phyloP scores from a whole-genome alignment of 37 sponge, comb jelly and placozoan species.

The Oscarella lobularis region DNA sequence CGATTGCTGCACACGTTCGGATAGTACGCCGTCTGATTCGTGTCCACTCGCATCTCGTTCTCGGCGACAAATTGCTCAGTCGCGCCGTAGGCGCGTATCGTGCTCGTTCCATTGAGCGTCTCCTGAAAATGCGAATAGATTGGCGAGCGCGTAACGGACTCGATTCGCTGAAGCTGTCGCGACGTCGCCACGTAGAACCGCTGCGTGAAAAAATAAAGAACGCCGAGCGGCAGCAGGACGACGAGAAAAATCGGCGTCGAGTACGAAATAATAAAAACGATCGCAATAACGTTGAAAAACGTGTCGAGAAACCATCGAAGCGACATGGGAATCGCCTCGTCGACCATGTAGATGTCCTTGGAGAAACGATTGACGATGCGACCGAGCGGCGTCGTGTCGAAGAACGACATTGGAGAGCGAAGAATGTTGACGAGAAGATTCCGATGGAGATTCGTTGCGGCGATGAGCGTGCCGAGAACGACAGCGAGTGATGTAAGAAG shows the following conservation, averaged over 20 bases:
- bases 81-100: constrained; percentile 76
- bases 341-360: constrained; percentile 79
- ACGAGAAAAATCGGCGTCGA: constrained; percentile 42
- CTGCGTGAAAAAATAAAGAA: constrained; percentile 38
- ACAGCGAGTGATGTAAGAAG: constrained; percentile 24
- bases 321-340: constrained; percentile 62
- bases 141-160: constrained; percentile 86
- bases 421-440: constrained; percentile 48
- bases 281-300: constrained; percentile 25
- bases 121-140: constrained; percentile 98
- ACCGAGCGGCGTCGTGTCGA: constrained; percentile 90
- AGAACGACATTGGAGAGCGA: constrained; percentile 80
- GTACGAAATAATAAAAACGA: constrained; percentile 46
- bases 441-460: constrained; percentile 44
- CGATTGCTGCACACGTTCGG: constrained; percentile 77
- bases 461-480: constrained; percentile 34
- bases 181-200: constrained; percentile 87
- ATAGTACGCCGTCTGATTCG: constrained; percentile 90
- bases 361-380: constrained; percentile 86
- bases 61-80: constrained; percentile 57
- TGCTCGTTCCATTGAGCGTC: constrained; percentile 71
- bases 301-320: constrained; percentile 38
- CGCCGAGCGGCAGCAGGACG: constrained; percentile 23
- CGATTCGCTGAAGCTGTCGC: constrained; percentile 88
- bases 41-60: constrained; percentile 71